Conservation (phyloP, 2,113 vertebrate genomes). For the Nestor notabilis region DNA sequence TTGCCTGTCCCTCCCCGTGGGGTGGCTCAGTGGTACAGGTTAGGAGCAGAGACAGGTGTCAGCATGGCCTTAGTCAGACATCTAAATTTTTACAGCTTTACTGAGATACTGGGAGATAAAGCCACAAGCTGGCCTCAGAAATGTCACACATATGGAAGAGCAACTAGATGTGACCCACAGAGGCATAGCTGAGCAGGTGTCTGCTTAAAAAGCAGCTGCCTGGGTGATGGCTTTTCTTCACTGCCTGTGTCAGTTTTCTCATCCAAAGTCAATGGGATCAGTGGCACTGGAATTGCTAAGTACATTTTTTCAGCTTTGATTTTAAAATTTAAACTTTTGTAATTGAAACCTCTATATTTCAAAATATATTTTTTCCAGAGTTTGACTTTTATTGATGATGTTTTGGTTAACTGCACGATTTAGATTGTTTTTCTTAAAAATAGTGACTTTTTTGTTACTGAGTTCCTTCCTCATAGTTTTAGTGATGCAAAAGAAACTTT, state of each 20-base stretch:
- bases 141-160: conserved; percentile 46
- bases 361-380: background rate
- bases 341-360: background rate
- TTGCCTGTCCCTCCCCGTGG: background rate
- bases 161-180: conserved; percentile 18
- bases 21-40: background rate
- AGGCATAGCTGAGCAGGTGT: conserved; percentile 16
- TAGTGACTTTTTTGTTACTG: background rate
- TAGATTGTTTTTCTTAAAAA: conserved; percentile 58
- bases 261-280: background rate
- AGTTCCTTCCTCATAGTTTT: conserved; percentile 1
- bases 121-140: conserved; percentile 20
- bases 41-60: conserved; percentile 39
- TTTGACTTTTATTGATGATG: background rate
- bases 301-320: background rate
- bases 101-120: conserved; percentile 10
- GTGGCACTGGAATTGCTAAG: background rate
- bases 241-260: background rate
- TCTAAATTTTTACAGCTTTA: conserved; percentile 6
- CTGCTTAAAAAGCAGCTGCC: conserved; percentile 21
- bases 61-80: background rate
- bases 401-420: conserved; percentile 19
- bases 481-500: conserved; percentile 11
- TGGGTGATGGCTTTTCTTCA: background rate
- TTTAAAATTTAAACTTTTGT: background rate